Evolutionary conservation across 2,888 invertebrate species (phyloP).

Genomic region (Drosophila kanekoi): DNA sequence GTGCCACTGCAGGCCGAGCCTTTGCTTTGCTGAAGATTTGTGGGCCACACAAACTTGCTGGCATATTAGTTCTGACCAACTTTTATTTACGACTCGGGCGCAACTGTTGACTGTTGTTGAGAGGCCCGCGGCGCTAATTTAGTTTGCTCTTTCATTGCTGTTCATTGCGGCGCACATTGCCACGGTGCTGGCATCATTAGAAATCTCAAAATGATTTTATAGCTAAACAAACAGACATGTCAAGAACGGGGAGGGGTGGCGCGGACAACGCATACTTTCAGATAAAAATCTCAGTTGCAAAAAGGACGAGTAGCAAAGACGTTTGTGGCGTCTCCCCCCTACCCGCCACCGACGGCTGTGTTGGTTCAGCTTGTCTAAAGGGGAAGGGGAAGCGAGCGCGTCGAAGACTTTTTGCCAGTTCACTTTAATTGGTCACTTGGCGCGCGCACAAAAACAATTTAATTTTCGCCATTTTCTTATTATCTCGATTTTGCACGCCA

Average conservation of each 20-base stretch:
- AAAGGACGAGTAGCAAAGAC: conserved; percentile 15
- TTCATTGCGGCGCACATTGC: conserved; percentile 17
- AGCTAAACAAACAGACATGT: conserved; percentile 67
- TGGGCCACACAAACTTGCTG: conserved; percentile 53
- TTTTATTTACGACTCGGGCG: conserved; percentile 71
- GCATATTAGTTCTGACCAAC: conserved; percentile 74
- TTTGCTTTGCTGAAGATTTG: conserved; percentile 73
- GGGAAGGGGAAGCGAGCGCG: conserved; percentile 10
- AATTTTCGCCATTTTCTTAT: conserved; percentile 80
- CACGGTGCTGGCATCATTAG: conserved; percentile 62
- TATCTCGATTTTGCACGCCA: conserved; percentile 74
- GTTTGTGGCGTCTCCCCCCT: conserved; percentile 15
- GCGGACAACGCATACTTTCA: conserved; percentile 23
- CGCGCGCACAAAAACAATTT: conserved; percentile 76
- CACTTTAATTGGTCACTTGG: conserved; percentile 78
- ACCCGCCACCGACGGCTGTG: conserved; percentile 18
- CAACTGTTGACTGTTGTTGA: conserved; percentile 50
- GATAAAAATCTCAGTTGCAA: conserved; percentile 57
- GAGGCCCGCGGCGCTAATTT: conserved; percentile 69
- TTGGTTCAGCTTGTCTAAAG: conserved; percentile 34
- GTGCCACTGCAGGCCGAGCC: conserved; percentile 50
- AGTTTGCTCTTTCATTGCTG: conserved; percentile 57
- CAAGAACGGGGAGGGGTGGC: neutral
- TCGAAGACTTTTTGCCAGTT: conserved; percentile 65
- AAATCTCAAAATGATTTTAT: conserved; percentile 73